Conservation (phyloP, 2,113 vertebrate genomes). For the Eublepharis macularius region DNA sequence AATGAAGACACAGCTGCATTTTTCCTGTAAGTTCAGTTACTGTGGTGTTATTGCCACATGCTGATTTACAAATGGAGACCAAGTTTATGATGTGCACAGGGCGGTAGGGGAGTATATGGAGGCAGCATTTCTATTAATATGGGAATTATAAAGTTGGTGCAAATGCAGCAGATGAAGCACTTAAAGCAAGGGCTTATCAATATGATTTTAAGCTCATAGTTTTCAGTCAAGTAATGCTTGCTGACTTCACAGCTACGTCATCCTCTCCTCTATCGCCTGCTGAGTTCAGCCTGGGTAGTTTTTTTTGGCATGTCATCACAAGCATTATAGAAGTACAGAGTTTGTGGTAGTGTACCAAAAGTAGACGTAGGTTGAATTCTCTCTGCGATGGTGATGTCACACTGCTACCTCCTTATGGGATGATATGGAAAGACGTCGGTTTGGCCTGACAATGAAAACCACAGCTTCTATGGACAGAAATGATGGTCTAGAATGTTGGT, state of each 20-base stretch:
- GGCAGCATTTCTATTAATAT: too few species aligned
- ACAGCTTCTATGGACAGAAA: not conserved
- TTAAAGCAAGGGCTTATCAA: conserved; percentile 5
- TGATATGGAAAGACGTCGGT: not conserved
- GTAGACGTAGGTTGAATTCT: not conserved
- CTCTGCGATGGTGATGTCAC: not conserved
- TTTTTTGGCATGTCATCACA: not conserved
- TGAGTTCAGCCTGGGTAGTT: too few species aligned
- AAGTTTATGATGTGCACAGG: too few species aligned
- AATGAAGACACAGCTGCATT: too few species aligned
- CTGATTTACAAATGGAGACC: too few species aligned
- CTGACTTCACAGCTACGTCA: not conserved
- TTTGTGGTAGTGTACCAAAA: not conserved
- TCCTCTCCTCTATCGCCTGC: too few species aligned
- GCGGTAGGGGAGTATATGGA: too few species aligned
- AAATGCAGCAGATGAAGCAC: not conserved
- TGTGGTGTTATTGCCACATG: too few species aligned
- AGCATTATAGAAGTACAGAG: not conserved
- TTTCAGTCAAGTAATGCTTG: too few species aligned
- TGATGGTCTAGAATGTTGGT: not conserved
- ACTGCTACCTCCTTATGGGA: not conserved
- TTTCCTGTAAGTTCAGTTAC: too few species aligned
- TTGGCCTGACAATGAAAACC: not conserved
- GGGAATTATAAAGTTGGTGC: not conserved
- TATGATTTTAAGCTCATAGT: not conserved